These are phyloP conservation scores for Coenonympha glycerion DNA, from an alignment of 2,888 invertebrate genomes.

Conservation along the genomic window DNA sequence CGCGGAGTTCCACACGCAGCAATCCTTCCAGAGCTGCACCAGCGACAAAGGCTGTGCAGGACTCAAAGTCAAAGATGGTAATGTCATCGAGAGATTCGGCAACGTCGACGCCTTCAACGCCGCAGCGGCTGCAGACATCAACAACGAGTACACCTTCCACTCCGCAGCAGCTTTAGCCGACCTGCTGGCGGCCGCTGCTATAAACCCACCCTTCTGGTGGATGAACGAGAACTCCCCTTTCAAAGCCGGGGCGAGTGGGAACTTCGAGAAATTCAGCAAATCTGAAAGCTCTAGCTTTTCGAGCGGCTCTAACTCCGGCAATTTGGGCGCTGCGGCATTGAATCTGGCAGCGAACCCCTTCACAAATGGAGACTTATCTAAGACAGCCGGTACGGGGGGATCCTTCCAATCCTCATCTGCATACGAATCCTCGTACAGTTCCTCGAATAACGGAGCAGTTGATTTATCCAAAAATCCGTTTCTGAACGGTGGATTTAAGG, in stretches of 20 bases:
- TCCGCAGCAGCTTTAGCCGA: constrained; percentile 43
- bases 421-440: constrained; percentile 47
- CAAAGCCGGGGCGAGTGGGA: constrained; percentile 48
- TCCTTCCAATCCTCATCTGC: constrained; percentile 39
- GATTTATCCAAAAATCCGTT: constrained; percentile 56
- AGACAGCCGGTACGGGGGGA: constrained; percentile 25
- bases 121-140: constrained; percentile 45
- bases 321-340: constrained; percentile 25
- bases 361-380: constrained; percentile 43
- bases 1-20: constrained; percentile 59
- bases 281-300: constrained; percentile 48
- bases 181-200: constrained; percentile 41
- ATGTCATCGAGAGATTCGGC: constrained; percentile 58
- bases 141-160: constrained; percentile 60
- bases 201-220: constrained; percentile 77
- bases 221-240: constrained; percentile 76
- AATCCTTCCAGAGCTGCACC: constrained; percentile 63
- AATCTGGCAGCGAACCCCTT: constrained; percentile 40
- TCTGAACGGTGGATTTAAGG: constrained; percentile 42
- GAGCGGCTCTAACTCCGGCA: constrained; percentile 33
- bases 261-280: constrained; percentile 57
- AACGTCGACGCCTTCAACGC: constrained; percentile 57
- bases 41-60: constrained; percentile 67
- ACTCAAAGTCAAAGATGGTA: constrained; percentile 65
- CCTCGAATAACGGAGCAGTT: constrained; percentile 45